Conservation (phyloP, 2,113 vertebrate genomes). For the Ageneiosus marmoratus region DNA sequence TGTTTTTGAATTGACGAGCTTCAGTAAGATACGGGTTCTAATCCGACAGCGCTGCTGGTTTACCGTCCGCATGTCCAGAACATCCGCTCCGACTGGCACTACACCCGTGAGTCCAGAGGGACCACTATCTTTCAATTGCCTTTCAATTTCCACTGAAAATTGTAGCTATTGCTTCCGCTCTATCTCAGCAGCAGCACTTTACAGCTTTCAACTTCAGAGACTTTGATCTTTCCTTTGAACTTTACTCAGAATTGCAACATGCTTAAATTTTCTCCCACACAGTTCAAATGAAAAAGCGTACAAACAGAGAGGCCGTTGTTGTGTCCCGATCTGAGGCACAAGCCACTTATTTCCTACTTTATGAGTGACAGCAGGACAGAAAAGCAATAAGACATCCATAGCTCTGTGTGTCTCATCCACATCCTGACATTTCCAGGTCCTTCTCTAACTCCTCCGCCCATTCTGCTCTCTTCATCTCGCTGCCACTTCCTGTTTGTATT, state of each 20-base stretch:
- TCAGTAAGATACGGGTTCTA: neutral
- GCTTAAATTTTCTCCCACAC: neutral
- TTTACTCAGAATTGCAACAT: neutral
- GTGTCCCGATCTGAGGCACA: neutral
- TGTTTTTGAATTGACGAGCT: neutral
- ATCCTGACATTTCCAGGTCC: neutral
- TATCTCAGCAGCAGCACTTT: conserved; percentile 8
- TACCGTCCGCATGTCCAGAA: neutral
- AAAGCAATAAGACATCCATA: conserved; percentile 27
- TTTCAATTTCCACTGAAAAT: conserved; percentile 2
- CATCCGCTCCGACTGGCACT: neutral
- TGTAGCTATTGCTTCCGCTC: neutral
- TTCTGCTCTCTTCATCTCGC: neutral
- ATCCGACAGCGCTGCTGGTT: neutral
- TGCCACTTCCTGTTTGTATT: neutral
- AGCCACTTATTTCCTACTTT: conserved; percentile 1
- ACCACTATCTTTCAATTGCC: neutral
- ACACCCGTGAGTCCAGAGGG: neutral
- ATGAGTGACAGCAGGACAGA: conserved; percentile 32
- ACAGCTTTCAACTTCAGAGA: conserved; percentile 17
- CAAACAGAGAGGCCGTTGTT: conserved; percentile 26
- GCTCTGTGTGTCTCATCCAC: neutral
- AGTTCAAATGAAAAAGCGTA: neutral
- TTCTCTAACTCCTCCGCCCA: neutral
- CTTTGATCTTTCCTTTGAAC: conserved; percentile 41